phyloP scores from a whole-genome alignment of 2,797 vertebrate genomes.

The Anguilla pacifica region DNA sequence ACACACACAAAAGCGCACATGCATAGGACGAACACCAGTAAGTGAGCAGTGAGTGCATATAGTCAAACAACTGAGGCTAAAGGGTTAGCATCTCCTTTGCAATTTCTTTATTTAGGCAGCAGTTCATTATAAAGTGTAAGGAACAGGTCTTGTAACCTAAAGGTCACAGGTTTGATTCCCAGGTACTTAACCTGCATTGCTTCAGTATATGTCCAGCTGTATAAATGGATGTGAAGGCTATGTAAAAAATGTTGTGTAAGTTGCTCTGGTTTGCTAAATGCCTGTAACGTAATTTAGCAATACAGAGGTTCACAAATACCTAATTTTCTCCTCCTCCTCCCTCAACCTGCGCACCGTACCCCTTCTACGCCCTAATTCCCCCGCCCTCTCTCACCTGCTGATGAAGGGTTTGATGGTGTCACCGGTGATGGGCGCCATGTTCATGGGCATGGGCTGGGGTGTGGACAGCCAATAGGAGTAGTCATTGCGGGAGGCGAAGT shows the following conservation, averaged over 20 bases:
- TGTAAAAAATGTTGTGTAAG: too few relatives aligned
- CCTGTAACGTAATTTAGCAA: too few relatives aligned
- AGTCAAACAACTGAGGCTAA: too few relatives aligned
- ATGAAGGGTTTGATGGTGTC: constrained; percentile 88
- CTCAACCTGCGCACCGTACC: neutral
- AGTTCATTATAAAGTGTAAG: too few relatives aligned
- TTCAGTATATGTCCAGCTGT: too few relatives aligned
- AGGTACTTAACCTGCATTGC: too few relatives aligned
- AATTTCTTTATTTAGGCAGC: too few relatives aligned
- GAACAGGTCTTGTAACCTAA: too few relatives aligned
- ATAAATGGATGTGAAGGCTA: too few relatives aligned
- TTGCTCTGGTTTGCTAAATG: too few relatives aligned
- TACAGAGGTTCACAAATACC: neutral
- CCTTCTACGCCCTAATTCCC: neutral
- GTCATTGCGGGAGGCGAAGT: constrained; percentile 95
- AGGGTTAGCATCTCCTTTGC: too few relatives aligned
- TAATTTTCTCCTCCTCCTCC: neutral
- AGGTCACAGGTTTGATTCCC: too few relatives aligned
- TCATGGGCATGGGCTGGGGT: constrained; percentile 86
- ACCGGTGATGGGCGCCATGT: constrained; percentile 88
- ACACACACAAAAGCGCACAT: neutral
- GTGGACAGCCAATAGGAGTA: constrained; percentile 98
- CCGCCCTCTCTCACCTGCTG: constrained; percentile 79
- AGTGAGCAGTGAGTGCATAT: neutral
- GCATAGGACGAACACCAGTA: neutral